Conservation (phyloP, 2,113 vertebrate genomes). For the Ceyx melanurus region DNA sequence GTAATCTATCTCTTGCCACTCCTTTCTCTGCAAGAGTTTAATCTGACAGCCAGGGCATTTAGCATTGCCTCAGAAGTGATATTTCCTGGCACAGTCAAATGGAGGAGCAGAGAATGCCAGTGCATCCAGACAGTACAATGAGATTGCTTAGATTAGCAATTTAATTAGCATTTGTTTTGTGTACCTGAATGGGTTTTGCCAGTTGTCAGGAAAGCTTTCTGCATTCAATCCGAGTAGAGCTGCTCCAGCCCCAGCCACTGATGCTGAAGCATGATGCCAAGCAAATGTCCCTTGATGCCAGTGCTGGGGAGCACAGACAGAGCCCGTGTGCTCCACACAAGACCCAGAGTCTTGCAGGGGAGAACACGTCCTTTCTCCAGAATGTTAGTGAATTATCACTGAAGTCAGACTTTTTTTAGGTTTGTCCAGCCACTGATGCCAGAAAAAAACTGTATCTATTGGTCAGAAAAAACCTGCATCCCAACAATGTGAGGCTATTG, state of each 20-base stretch:
- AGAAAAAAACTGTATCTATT: not conserved
- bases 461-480: not conserved
- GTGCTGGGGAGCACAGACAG: not conserved
- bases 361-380: not conserved
- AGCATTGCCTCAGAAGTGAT: not conserved
- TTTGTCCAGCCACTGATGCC: not conserved
- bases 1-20: not conserved
- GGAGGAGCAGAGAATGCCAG: not conserved
- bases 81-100: not conserved
- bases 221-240: not conserved
- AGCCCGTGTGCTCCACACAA: rapidly evolving
- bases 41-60: not conserved
- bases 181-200: not conserved
- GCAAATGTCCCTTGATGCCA: too few species aligned
- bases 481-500: not conserved
- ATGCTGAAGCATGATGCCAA: not conserved
- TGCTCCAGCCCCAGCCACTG: rapidly evolving
- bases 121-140: not conserved
- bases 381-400: not conserved
- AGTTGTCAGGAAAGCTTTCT: not conserved
- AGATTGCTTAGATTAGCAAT: not conserved
- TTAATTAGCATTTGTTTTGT: not conserved
- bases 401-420: not conserved
- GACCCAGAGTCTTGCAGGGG: not conserved
- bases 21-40: not conserved